Base-by-base conservation (phyloP, 2,888 invertebrate genomes). In the Neoascia interrupta region DNA sequence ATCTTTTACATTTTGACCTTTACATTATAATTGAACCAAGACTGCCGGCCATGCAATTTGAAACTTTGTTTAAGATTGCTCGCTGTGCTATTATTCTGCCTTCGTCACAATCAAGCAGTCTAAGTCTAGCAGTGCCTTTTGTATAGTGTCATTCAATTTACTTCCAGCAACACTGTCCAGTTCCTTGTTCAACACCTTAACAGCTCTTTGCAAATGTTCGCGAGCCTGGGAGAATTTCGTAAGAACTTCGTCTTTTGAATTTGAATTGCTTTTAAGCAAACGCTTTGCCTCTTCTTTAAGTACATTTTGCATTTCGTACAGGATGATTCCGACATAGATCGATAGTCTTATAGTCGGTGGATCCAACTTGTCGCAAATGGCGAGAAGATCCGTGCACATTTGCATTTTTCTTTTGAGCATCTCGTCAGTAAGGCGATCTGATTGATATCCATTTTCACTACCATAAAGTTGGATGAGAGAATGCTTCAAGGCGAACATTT, bases 401-500 rank as follows among this genome's bases (percentile, higher is more conserved):
- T 90, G 90, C 1, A 92, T 89, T 87, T 96, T 95, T 81, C 91
- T 92, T 6, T 91, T 90, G 54, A 93, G 86, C 54, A 92, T 90
- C 49, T 92, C 92, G 54, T 91, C 90, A 1, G 91, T 90, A 34
- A 92, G 89, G 49, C 91, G 88, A 45, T 88, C 85, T 19, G 90
- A 86, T 56, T 89, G 86, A 81, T 92, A 92, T 18, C 92, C 93
- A 37, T 90, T 89, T 76, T 94, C 93, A 81, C 93, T 91, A 5
- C 95, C 95, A 85, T 94, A 94, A 51, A 96, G 86, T 85, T 96
- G 96, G 54, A 96, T 90, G 23, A 96, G 88, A 0, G 95, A 94
- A 87, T 96, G 96, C 83, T 94, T 94, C 5, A 96, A 91, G 0
- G 94, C 92, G 84, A 95, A 95, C 81, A 94, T 90, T 83, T 95